Base-by-base conservation (phyloP, 2,888 invertebrate species). In the Lathronympha strigana region DNA sequence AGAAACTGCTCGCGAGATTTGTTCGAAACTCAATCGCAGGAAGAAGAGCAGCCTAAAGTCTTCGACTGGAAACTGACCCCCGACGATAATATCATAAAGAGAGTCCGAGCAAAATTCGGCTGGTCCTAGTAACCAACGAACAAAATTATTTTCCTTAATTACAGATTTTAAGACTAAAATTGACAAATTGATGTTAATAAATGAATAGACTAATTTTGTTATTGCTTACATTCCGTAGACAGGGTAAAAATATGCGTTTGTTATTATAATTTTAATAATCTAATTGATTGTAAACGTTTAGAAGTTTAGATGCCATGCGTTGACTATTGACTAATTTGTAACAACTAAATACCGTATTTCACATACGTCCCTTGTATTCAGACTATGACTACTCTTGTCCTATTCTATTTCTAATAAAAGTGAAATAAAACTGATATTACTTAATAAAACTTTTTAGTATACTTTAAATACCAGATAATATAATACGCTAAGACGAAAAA, bases 21-120 rank as follows among this genome's bases (percentile, higher is more conserved):
- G 17, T 91, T 92, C 67, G 90, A 88, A 38, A 87, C 90, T 1
- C 86, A 87, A 67, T 86, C 88, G 19, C 87, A 86, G 62, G 88
- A 88, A 6, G 69, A 75, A 3, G 84, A 84, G 4, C 86, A 86
- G 3, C 86, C 86, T 19, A 66, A 68, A 3, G 81, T 76, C 61
- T 70, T 82, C 28, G 81, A 87, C 67, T 87, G 88, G 87, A 87
- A 83, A 68, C 72, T 87, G 28, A 86, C 85, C 31, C 87, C 87
- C 4, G 84, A 87, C 51, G 84, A 88, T 60, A 84, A 79, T 71
- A 81, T 88, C 28, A 81, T 91, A 38, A 86, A 84, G 69, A 77
- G 83, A 67, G 76, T 90, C 15, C 77, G 83, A 66, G 80, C 86
- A 49, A 89, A 85, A 76, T 91, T 90, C 69, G 86, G 87, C 60